Base-by-base conservation (phyloP, 2,888 invertebrate species). In the Lacanobia oleracea region DNA sequence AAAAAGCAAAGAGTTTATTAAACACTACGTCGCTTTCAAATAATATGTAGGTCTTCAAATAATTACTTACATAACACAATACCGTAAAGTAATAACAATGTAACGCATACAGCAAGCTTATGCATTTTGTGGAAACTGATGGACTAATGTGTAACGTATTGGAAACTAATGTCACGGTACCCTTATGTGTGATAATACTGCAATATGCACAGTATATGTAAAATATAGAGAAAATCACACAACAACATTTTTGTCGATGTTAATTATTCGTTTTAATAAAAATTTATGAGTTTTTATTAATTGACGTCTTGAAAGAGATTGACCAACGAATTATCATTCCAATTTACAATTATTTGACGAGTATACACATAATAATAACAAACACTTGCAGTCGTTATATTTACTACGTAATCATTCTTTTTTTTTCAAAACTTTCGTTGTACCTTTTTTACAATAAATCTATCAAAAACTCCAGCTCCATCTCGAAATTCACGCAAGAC, bases 91-190 rank as follows among this genome's bases (percentile, higher is more conserved):
- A 80, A 43, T 50, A 57, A 62, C 57, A 65, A 51, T 57, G 57
- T 59, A 68, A 88, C 69, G 64, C 87, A 82, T 85, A 90, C 83
- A 87, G 87, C 83, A 78, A 75, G 79, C 84, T 83, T 83, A 84
- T 79, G 81, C 94, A 94, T 94, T 91, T 89, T 93, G 89, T 74
- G 65, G 67, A 77, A 84, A 82, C 83, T 86, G 90, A 88, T 91
- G 89, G 83, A 79, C 66, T 72, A 79, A 73, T 78, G 79, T 66
- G 72, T 77, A 59, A 64, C 27, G 27, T 18, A 56, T 64, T 60
- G 61, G 16, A 66, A 72, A 53, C 40, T 48, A 54, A 66, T 23
- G 63, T 48, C 33, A 69, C 23, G 37, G 40, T 53, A 65, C 67
- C 69, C 71, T 37, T 43, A 75, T 76, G 69, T 62, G 53, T 54